Evolutionary conservation across 2,113 vertebrate genomes (phyloP), one percentile per base, ranked within the genome.

Genomic region (Agapornis roseicollis): DNA sequence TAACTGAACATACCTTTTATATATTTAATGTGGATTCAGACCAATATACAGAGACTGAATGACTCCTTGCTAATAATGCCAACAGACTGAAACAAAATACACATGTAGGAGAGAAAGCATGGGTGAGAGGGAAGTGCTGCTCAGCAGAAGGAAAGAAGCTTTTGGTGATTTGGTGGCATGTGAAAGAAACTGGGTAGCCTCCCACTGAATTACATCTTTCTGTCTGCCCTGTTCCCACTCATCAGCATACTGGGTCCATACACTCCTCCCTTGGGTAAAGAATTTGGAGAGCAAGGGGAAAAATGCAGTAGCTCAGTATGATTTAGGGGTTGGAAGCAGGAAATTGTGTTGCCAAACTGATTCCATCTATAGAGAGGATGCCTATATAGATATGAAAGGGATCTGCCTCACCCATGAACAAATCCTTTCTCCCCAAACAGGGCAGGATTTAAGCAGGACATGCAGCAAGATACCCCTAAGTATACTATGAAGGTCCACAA

Each of bases 11-110:
- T 55, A 49, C 64, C 79, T 92, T 91, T 69, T 85, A 80, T 84
- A 82, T 83, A 86, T 97, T 97, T 93, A 70, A 80, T 42, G 46
- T 72, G 71, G 78, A 92, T 73, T 71, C 81, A 70, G 91, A 78
- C 66, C 78, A 88, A 80, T 15, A 37, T 17, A 77, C 64, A 88
- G 80, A 83, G 61, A 79, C 77, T 69, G 76, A 81, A 80, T 64
- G 91, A 79, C 80, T 95, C 56, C 74, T 69, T 88, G 89, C 94
- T 95, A 74, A 94, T 52, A 86, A 76, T 46, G 85, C 83, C 94
- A 97, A 90, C 78, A 96, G 93, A 93, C 83, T 95, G 91, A 96
- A 94, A 92, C 78, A 80, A 96, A 97, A 96, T 79, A 94, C 41
- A 74, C 4, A 0, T 44, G 29, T 65, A 86, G 91, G 77, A 87